These are phyloP conservation scores for Plutomurus gul DNA, from an alignment of 1,140 invertebrate species.

Conservation along the genomic window DNA sequence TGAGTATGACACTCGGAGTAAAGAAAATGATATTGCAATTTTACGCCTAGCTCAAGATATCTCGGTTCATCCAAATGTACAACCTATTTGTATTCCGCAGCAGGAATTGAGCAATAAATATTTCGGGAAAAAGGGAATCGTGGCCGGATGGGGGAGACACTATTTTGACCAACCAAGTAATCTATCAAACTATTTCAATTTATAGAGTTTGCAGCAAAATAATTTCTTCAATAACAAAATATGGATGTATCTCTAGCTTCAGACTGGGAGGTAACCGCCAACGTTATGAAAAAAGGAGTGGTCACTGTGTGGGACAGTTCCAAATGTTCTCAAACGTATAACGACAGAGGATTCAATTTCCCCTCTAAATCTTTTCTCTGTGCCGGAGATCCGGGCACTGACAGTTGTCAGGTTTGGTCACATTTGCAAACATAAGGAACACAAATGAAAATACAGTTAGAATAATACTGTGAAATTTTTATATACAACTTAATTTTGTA, in stretches of 20 bases:
- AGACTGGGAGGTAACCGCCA: neutral
- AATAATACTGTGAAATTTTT: neutral
- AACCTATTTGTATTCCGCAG: slow-evolving; percentile 29
- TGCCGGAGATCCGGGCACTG: slow-evolving; percentile 12
- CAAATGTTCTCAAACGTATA: neutral
- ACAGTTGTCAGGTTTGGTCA: slow-evolving; percentile 22
- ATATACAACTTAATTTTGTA: neutral
- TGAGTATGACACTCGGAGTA: neutral
- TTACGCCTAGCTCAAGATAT: neutral
- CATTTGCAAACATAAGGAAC: neutral
- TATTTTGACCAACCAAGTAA: slow-evolving; percentile 31
- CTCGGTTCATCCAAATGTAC: neutral
- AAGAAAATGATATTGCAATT: slow-evolving; percentile 38
- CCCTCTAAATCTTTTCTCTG: slow-evolving; percentile 32
- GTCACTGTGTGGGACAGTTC: slow-evolving; percentile 37
- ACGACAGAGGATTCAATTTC: neutral
- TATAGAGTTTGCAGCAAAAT: no score
- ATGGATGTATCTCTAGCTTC: no score
- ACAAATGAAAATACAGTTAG: no score
- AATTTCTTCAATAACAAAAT: no score
- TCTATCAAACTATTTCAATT: neutral
- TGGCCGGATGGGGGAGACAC: slow-evolving; percentile 14
- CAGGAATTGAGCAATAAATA: neutral
- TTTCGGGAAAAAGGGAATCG: neutral
- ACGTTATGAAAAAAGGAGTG: neutral